Evolutionary conservation across 1,140 invertebrate genomes (phyloP), one percentile per base, ranked within the genome.

Genomic region (Heliconius hermathena): DNA sequence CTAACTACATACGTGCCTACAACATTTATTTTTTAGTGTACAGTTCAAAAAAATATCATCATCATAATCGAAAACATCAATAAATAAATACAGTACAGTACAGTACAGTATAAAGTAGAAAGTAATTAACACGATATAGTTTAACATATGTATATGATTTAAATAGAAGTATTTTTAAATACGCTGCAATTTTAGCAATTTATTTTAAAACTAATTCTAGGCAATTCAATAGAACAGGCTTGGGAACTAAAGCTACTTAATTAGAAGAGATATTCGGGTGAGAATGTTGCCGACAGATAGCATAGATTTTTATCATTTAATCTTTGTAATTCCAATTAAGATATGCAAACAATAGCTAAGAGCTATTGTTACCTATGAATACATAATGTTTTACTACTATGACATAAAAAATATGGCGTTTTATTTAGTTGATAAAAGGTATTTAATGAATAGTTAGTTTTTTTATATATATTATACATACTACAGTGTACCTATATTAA

Each of bases 231-330:
- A 66, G 60, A 66, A 76, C 66, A 49, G 71, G 74, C 60, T 79
- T 79, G 73, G 57, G 78, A 79, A 79, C 26, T 66, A 46, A 54
- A 71, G 73, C 13, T 70, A 71, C 41, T 75, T 71, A 75, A 75
- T 79, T 66, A 66, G 22, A 54, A 74, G 16, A 75, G 60, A n/a
- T 80, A 38, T 38, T 57, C 33, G 76, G 74, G 76, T 76, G 79
- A 76, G 79, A 80, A 76, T 66, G 46, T 72, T 77, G 79, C 54
- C 75, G 29, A 33, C 49, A 52, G 74, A 77, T 76, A 80, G 66
- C 74, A 49, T 29, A 75, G 54, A 76, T 66, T 66, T 66, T 66
- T 66, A 66, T 66, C 60, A 66, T 29, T 66, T 66, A 66, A 66
- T 66, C 26, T 66, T 66, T 66, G 26, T 66, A 66, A 66, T 66